Evolutionary conservation across 2,113 vertebrate species (phyloP), one percentile per base, ranked within the genome.

Genomic region (Entelurus aequoreus): DNA sequence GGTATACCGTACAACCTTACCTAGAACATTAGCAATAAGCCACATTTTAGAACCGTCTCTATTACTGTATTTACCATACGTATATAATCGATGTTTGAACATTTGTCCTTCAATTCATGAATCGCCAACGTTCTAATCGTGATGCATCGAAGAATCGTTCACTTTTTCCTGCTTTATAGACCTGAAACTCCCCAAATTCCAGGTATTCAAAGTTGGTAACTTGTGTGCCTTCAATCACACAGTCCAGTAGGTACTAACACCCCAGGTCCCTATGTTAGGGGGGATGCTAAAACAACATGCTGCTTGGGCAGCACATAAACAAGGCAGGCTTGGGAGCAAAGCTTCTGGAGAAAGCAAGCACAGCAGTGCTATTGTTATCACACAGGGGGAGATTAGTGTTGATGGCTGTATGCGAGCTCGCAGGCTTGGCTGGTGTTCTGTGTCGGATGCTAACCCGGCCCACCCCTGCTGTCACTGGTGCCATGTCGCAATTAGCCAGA

Each of bases 341-440:
- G 79, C 66, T 81, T 66, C 82, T 71, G 53, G 61, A 65, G 76
- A 79, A 84, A 77, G 79, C 56, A 71, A 78, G 71, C 72, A 76
- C 80, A 87, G 87, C 83, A 85, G 84, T 52, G 61, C 80, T 79
- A 86, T 88, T 86, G 81, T 88, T 85, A 85, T 78, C 68, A 76
- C 79, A 68, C 80, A 78, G 83, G 72, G 49, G 82, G 82, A 86
- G 78, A 87, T 88, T 87, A 85, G 78, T 61, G 10, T 73, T 85
- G 75, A 74, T 75, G 77, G 71, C 74, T 84, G 70, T 46, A 75
- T 75, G 64, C 37, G 72, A 78, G 70, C 75, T 77, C 69, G 77
- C 56, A 66, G 71, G 70, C 82, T 79, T 83, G 81, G 76, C 76
- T 76, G 82, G 78, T 61, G 69, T 75, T 74, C 68, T 74, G 75